Percentiles rank a stretch among this genome's conserved stretches.
phyloP scores from a whole-genome alignment of 2,888 invertebrate species.

The Leptinotarsa juncta region DNA sequence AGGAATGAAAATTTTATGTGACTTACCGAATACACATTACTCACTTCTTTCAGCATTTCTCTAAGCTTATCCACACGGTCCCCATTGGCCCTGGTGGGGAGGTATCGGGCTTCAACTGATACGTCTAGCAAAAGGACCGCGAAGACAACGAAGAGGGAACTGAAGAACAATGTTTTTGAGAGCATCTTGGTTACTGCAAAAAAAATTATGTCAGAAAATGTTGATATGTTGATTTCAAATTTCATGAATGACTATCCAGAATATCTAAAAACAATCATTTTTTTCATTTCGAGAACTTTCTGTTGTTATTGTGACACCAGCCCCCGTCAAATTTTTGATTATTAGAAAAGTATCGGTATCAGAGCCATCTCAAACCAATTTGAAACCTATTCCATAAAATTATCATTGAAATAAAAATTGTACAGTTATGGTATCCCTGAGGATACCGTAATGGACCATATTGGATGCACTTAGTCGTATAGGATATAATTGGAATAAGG shows the following conservation, averaged over 20 bases:
- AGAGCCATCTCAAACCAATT: no score
- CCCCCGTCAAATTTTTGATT: no score
- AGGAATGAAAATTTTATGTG: constrained; percentile 40
- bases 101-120: constrained; percentile 65
- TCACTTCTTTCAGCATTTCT: constrained; percentile 70
- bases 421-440: no score
- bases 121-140: constrained; percentile 62
- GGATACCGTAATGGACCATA: no score
- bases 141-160: constrained; percentile 43
- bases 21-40: constrained; percentile 53
- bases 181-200: constrained; percentile 37
- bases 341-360: no score
- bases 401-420: no score
- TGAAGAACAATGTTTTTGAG: constrained; percentile 38
- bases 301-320: no score
- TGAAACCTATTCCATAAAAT: no score
- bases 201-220: constrained; percentile 6
- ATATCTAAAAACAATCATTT: neutral
- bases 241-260: no score
- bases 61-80: constrained; percentile 70
- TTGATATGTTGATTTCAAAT: neutral
- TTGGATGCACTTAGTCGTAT: no score
- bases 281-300: neutral
- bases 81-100: constrained; percentile 68
- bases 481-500: no score